Base-by-base conservation (phyloP, 2,888 invertebrate species). In the Macrophya alboannulata region DNA sequence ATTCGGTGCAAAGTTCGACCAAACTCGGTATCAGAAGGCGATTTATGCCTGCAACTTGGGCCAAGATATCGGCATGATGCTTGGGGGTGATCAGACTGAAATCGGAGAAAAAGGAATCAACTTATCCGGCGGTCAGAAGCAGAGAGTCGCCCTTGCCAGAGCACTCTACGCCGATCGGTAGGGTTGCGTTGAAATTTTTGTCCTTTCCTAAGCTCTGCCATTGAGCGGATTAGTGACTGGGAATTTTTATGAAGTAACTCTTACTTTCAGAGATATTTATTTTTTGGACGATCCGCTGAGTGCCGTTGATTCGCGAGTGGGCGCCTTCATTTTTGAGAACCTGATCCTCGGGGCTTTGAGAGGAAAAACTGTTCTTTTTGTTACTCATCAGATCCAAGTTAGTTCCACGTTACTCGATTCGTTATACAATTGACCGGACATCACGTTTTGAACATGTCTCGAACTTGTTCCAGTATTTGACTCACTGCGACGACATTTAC, bases 401-500 rank as follows among this genome's bases (percentile, higher is more conserved):
- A 40, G 40, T 71, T 4, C 40, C 15, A 17, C 17, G 37, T 40
- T 12, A 10, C 2, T 8, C 0, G 21, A 10, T 25, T 3, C 9
- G 0, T 25, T 8, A 25, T 62, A 62, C 8, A 9, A 2, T 4
- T 21, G 6, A 21, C 55, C 17, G n/a, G 6, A 17, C 55, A 55
- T n/a, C 45, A n/a, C 5, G 55, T 0, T n/a, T 55, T 17, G 55
- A 55, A n/a, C 3, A 25, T 25, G 10, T 25, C 25, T 25, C 6
- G 21, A 25, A n/a, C 25, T 62, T 25, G 65, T 89, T 89, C 9
- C 90, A 96, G 95, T 95, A 95, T 91, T 90, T 96, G 85, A 93
- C 93, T 85, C 93, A 94, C 81, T 96, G 96, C 91, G 95, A 96
- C 91, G 93, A 94, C 86, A 94, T 96, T 51, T 92, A 95, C 55